phyloP scores from a whole-genome alignment of 2,888 invertebrate species.

The Synanthedon myopaeformis region DNA sequence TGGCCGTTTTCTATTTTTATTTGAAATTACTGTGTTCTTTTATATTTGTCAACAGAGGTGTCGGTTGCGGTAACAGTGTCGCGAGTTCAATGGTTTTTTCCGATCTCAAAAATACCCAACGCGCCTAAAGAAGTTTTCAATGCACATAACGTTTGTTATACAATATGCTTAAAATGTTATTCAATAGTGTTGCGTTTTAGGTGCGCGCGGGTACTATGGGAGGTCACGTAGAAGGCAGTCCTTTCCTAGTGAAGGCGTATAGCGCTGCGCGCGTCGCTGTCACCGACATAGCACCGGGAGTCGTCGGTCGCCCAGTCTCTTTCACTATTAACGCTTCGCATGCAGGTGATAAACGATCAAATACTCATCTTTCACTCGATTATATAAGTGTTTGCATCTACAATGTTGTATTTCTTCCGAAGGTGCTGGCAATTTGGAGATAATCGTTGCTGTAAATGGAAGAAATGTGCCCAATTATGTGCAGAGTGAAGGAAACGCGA shows the following conservation, averaged over 20 bases:
- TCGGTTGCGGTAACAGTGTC: too few relatives aligned
- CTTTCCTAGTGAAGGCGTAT: slow-evolving; percentile 95
- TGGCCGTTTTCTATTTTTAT: too few relatives aligned
- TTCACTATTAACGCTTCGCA: slow-evolving; percentile 90
- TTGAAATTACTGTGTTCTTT: too few relatives aligned
- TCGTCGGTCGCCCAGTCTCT: slow-evolving; percentile 92
- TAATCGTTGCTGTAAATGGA: slow-evolving; percentile 95
- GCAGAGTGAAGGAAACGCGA: slow-evolving; percentile 95
- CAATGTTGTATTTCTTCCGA: slow-evolving; percentile 15
- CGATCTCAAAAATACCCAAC: too few relatives aligned
- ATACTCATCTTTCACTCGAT: too few relatives aligned
- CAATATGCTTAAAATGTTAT: neutral
- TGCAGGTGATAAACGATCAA: slow-evolving; percentile 48
- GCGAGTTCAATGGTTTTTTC: too few relatives aligned
- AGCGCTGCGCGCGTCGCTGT: slow-evolving; percentile 95
- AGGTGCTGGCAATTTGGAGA: slow-evolving; percentile 96
- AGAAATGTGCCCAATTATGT: slow-evolving; percentile 98
- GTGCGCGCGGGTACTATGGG: slow-evolving; percentile 69
- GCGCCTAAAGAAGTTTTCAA: too few relatives aligned
- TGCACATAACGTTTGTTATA: too few relatives aligned
- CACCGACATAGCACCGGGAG: slow-evolving; percentile 90
- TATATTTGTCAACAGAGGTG: too few relatives aligned
- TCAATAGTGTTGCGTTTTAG: slow-evolving; percentile 17
- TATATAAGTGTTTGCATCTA: too few relatives aligned
- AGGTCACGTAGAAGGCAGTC: slow-evolving; percentile 92